Base-by-base conservation (phyloP, 2,797 vertebrate genomes). In the Phrynocephalus guinanensis region DNA sequence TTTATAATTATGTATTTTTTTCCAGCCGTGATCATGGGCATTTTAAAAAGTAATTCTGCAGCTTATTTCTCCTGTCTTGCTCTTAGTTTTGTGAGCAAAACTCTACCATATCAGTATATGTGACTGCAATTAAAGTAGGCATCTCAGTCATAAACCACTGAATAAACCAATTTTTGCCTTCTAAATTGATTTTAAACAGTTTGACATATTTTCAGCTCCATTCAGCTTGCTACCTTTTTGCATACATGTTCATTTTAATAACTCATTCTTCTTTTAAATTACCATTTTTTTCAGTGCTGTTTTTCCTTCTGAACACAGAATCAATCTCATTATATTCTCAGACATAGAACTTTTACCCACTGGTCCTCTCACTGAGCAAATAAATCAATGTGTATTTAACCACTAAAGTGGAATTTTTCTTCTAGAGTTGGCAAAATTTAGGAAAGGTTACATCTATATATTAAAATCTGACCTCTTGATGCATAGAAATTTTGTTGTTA, bases 371-470 rank as follows among this genome's bases (percentile, higher is more conserved):
- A 91, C 60, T 90, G 90, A 95, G 89, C 92, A 90, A 94, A 91
- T 91, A 93, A 96, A 96, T 95, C 92, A 95, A 96, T 96, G 95
- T 90, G 89, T 93, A 92, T 93, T 95, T 95, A 94, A 94, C 89
- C 44, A 83, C 86, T 86, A 89, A 78, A 91, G 83, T 85, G 85
- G 87, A 86, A 90, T 91, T 91, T 94, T 91, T 92, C 88, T 90
- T 67, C 87, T 1, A 0, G 66, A 80, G 79, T 76, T 94, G 91
- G 92, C 75, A 91, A 78, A 86, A 76, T 48, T 60, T 72, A 91
- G 89, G 84, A 89, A 48, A 7, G 77, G 90, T 73, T 80, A 52
- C 48, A 26, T 71, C 90, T 90, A 87, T 2, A 82, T 20, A 50
- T 18, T 82, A 88, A 86, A 91, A 89, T 82, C 26, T 67, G 84